phyloP scores from a whole-genome alignment of 2,888 invertebrate genomes.

The Trimorus sp. region DNA sequence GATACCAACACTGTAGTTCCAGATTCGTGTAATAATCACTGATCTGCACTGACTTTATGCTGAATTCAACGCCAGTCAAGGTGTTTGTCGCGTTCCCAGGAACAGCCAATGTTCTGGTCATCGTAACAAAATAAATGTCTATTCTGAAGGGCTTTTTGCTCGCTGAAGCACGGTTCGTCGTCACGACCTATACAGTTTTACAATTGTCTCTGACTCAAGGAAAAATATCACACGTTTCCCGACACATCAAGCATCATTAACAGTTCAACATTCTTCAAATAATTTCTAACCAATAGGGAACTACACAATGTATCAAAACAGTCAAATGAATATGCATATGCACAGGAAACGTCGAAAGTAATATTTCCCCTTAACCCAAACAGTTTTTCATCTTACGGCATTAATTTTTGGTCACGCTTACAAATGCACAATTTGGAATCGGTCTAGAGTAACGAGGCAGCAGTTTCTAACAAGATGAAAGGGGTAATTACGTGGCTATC shows the following conservation, averaged over 20 bases:
- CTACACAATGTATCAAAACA: no score
- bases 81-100: no score
- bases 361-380: not conserved
- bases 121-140: constrained; percentile 59
- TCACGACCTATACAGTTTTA: constrained; percentile 31
- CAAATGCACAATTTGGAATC: constrained; percentile 23
- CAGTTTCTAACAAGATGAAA: constrained; percentile 22
- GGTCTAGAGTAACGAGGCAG: constrained; percentile 28
- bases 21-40: no score
- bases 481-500: constrained; percentile 10
- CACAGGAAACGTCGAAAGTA: not conserved
- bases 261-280: no score
- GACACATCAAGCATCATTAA: no score
- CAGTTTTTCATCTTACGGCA: constrained; percentile 12
- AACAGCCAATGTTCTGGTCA: no score
- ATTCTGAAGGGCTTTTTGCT: constrained; percentile 43
- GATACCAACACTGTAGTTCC: no score
- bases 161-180: constrained; percentile 33
- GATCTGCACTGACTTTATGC: no score
- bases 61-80: no score
- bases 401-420: constrained; percentile 29
- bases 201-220: not conserved
- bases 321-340: no score
- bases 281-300: no score
- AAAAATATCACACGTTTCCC: no score